Evolutionary conservation across 2,797 vertebrate species (phyloP), one percentile per base, ranked within the genome.

Genomic region (Ficedula albicollis): DNA sequence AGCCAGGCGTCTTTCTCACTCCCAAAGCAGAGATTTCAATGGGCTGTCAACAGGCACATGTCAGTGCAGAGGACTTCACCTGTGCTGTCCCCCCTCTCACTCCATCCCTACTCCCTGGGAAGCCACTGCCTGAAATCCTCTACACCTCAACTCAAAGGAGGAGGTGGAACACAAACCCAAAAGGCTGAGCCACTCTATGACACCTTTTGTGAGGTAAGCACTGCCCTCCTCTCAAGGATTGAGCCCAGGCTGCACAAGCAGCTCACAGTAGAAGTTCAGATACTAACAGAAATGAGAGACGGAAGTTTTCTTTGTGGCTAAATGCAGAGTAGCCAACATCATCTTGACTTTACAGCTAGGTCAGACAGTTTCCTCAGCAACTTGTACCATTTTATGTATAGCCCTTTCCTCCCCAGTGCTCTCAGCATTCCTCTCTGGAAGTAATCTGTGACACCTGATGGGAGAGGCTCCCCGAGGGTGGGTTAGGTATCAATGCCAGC

Each of bases 401-500:
- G 27, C 15, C 39, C 30, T 58, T 48, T 72, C n/a, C 11, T 4
- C 54, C 29, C 43, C 3, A 1, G 10, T 6, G 8, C 36, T 73
- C 39, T 79, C 59, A 66, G 59, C 21, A n/a, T 15, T 44, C 36
- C 49, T 44, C 25, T 30, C 10, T 19, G 62, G 10, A 82, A 70
- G 15, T 8, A 48, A 52, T 32, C 39, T 9, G 15, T 13, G 39
- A 51, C 55, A 89, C 23, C 26, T 41, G 9, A 54, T 0, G 0
- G 19, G 8, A 82, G 14, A 75, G 7, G 49, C 26, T 78, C 49
- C 21, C 72, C 0, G 0, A 67, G 39, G 10, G 11, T 26, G 20
- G 12, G 11, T 46, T 44, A 32, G 36, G 21, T 38, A 55, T 10
- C 15, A 77, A 38, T 3, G 1, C 26, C 5, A 3, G 32, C 46